Evolutionary conservation across 2,797 vertebrate species (phyloP).

Genomic region (Lagodon rhomboides): DNA sequence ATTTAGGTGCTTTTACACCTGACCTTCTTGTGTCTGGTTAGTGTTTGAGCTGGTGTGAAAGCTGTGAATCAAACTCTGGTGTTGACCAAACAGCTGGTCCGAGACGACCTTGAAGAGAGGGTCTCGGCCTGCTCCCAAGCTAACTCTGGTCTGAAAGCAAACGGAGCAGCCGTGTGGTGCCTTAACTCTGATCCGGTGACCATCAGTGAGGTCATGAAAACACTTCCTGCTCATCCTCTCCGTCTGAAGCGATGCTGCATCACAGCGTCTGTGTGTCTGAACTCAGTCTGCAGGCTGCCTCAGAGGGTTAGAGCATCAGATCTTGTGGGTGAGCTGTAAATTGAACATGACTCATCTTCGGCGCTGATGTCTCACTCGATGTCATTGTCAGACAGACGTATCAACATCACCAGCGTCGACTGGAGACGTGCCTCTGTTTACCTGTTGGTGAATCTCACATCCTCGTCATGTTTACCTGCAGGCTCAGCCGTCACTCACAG

Average conservation of each 20-base stretch:
- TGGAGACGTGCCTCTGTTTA: conserved; percentile 9
- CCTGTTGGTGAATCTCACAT: conserved; percentile 16
- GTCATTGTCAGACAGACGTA: conserved; percentile 5
- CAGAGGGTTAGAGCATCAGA: background rate
- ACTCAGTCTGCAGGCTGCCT: background rate
- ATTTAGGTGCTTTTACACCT: no score
- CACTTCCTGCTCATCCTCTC: background rate
- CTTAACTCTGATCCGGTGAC: background rate
- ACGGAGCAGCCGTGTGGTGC: no score
- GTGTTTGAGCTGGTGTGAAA: no score
- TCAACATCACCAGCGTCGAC: background rate
- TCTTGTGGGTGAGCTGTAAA: conserved; percentile 6
- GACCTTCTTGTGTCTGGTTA: no score
- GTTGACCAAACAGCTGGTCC: no score
- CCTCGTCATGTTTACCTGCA: background rate
- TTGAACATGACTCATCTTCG: conserved; percentile 13
- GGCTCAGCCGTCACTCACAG: background rate
- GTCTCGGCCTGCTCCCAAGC: no score
- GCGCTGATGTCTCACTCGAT: background rate
- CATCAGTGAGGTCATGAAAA: background rate
- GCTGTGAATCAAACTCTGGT: no score
- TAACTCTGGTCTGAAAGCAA: no score
- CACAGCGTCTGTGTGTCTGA: background rate
- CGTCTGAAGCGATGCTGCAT: background rate
- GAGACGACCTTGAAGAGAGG: no score